phyloP scores from a whole-genome alignment of 1,140 invertebrate species.

The Cyrtorhinus lividipennis region DNA sequence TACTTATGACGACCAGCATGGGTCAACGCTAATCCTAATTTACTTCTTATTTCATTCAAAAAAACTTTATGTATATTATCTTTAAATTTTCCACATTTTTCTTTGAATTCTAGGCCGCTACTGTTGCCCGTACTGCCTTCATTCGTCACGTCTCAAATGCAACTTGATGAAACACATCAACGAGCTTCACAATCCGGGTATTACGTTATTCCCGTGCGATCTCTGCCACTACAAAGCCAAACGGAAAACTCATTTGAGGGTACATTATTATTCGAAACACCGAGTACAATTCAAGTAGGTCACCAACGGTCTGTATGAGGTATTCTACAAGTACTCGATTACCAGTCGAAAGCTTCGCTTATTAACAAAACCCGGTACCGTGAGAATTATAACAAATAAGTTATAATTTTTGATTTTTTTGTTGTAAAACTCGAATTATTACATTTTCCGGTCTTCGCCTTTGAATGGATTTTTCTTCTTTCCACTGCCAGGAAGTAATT shows the following conservation, averaged over 20 bases:
- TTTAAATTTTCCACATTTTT: not conserved
- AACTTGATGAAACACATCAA: slow-evolving; percentile 14
- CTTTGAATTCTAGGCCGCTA: not conserved
- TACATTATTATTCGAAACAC: slow-evolving; percentile 7
- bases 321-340: not conserved
- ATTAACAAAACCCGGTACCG: too few species aligned
- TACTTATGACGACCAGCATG: too few species aligned
- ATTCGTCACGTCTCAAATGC: slow-evolving; percentile 10
- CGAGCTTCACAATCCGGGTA: slow-evolving; percentile 9
- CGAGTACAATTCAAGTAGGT: not conserved
- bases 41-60: too few species aligned
- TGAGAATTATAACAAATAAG: too few species aligned
- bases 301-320: too few species aligned
- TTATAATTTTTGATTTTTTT: too few species aligned
- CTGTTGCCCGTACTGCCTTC: slow-evolving; percentile 6
- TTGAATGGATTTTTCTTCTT: too few species aligned
- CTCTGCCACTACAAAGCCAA: slow-evolving; percentile 12
- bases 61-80: too few species aligned
- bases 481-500: too few species aligned
- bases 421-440: too few species aligned
- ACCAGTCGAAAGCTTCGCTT: not conserved
- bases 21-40: too few species aligned
- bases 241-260: slow-evolving; percentile 8
- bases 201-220: slow-evolving; percentile 7
- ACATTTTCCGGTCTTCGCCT: too few species aligned